Conservation (phyloP, 1,140 invertebrate genomes). For the Adoxophyes honmai region DNA sequence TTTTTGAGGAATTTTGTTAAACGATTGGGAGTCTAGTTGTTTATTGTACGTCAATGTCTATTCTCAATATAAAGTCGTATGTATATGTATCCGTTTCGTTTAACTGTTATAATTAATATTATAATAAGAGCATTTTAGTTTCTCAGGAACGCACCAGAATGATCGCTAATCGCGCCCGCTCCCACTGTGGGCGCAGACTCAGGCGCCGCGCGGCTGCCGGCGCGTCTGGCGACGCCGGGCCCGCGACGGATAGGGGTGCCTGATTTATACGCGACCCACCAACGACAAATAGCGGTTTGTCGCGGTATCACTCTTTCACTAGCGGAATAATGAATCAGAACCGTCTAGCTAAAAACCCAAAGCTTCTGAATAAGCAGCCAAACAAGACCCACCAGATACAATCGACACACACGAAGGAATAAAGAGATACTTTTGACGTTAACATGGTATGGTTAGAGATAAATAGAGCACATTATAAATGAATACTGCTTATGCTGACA, state of each 20-base stretch:
- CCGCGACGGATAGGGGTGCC: conserved; percentile 34
- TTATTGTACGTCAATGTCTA: no score
- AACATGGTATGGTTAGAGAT: no score
- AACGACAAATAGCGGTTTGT: conserved; percentile 70
- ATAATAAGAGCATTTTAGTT: no score
- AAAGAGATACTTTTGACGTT: not conserved
- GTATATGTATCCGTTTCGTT: no score
- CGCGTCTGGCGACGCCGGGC: conserved; percentile 38
- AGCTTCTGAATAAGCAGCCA: conserved; percentile 19
- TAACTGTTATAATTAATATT: no score
- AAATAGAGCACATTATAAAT: no score
- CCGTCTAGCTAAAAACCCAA: conserved; percentile 26
- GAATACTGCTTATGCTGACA: not conserved
- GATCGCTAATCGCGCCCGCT: not conserved
- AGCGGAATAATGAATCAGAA: conserved; percentile 43
- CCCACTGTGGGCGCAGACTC: not conserved
- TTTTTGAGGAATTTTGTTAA: no score
- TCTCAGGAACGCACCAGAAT: no score
- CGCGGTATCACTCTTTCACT: conserved; percentile 57
- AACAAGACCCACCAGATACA: conserved; percentile 10
- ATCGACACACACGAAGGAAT: not conserved
- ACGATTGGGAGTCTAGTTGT: no score
- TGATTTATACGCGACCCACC: conserved; percentile 58
- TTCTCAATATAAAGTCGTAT: no score
- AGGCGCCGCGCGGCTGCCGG: conserved; percentile 42